A percentile compares a stretch with the other conserved stretches of the same genome.
Evolutionary conservation across 2,888 invertebrate genomes (phyloP).

Genomic region (Romanomermis culicivorax): DNA sequence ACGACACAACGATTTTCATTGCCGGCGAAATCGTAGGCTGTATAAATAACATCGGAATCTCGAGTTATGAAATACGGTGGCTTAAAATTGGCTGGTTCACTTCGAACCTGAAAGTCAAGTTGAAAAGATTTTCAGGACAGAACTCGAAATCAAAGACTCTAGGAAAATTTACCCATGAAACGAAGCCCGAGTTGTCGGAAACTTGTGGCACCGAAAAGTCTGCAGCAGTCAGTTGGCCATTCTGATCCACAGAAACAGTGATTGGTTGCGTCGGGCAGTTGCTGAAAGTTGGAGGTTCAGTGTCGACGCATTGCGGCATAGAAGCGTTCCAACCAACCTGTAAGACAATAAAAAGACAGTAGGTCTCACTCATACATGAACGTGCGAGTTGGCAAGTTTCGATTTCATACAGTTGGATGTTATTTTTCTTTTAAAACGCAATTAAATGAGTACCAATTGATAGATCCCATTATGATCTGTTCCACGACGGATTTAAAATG

Average conservation of each 20-base stretch:
- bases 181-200: constrained; percentile 69
- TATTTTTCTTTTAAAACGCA: no score
- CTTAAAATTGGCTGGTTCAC: constrained; percentile 2
- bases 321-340: constrained; percentile 28
- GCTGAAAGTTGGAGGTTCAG: constrained; percentile 84
- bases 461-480: no score
- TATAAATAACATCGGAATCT: constrained; percentile 75
- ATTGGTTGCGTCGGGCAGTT: constrained; percentile 85
- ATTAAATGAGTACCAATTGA: no score
- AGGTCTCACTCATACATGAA: no score
- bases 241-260: constrained; percentile 60
- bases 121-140: no score
- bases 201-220: constrained; percentile 82
- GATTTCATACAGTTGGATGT: no score
- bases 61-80: constrained; percentile 20
- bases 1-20: constrained; percentile 92
- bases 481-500: no score
- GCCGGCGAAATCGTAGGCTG: constrained; percentile 88
- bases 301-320: constrained; percentile 39
- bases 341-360: no score
- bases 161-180: constrained; percentile 72
- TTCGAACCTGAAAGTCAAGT: no score
- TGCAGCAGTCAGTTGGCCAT: constrained; percentile 59
- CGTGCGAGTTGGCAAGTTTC: no score
- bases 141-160: no score